Base-by-base conservation (phyloP, 2,888 invertebrate genomes). In the Rapana venosa region DNA sequence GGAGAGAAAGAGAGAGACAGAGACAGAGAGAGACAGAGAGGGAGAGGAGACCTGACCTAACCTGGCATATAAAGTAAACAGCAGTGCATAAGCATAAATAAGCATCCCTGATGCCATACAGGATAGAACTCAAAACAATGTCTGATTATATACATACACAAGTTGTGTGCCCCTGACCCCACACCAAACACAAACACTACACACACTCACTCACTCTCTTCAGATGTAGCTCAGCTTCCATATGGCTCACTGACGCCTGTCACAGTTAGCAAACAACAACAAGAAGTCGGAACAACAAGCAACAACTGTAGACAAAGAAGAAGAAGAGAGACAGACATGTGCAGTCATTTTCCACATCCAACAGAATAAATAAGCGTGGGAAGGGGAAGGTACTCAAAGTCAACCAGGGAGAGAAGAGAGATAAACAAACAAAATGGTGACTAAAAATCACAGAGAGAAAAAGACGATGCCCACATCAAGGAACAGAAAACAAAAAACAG, bases 351-450 rank as follows among this genome's bases (percentile, higher is more conserved):
- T 32, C 77, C 30, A 79, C 32, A 79, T 32, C n/a, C 26, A 15
- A 79, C 77, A 83, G 32, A 83, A 83, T 83, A 83, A 83, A 83
- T 83, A 83, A 83, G 36, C 81, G 5, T 47, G 77, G 77, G 35
- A 32, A 15, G 15, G 5, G 11, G 32, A 32, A 32, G 47, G 47
- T 47, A 47, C 47, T 47, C 47, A 22, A 83, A 47, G 47, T 83
- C 47, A 47, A 47, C 36, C 47, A 83, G 81, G 26, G 32, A 83
- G 22, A 83, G 36, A 30, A 83, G 26, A 83, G 1, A 83, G 5
- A 83, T 6, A 47, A 74, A 74, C 11, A n/a, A n/a, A n/a, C 26
- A 83, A 83, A 83, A 20, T 36, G 36, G 15, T 36, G 36, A 30
- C 30, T 17, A 47, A 83, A 47, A 83, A 83, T 83, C 81, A 83